Evolutionary conservation across 2,888 invertebrate genomes (phyloP).

Genomic region (Syrista parreyssii): DNA sequence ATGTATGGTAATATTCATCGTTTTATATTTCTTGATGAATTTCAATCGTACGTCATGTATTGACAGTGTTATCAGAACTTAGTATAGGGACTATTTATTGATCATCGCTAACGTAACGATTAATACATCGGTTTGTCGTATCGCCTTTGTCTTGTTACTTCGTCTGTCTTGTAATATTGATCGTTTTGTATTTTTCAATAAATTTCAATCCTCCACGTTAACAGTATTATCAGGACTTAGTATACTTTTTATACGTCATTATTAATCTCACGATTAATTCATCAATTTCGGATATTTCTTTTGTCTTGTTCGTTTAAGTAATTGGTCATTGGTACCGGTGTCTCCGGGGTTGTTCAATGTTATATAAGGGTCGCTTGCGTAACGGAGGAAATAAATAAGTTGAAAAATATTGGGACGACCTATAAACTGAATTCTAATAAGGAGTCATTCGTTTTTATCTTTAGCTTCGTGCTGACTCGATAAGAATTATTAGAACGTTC

Average conservation of each 20-base stretch:
- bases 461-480: neutral
- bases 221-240: neutral
- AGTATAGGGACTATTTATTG: too few relatives aligned
- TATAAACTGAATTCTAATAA: slow-evolving; percentile 8
- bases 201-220: neutral
- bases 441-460: neutral
- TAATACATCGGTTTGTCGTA: too few relatives aligned
- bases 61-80: too few relatives aligned
- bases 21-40: too few relatives aligned
- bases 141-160: neutral
- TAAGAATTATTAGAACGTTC: neutral
- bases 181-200: neutral
- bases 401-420: slow-evolving; percentile 12
- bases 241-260: neutral
- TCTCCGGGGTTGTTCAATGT: neutral
- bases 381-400: slow-evolving; percentile 13
- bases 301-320: neutral
- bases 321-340: neutral
- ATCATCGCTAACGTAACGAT: too few relatives aligned
- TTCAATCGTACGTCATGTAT: too few relatives aligned
- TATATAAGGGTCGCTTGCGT: neutral
- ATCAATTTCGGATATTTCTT: neutral
- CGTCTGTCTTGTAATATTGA: too few relatives aligned
- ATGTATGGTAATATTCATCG: neutral
- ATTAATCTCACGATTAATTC: neutral